Evolutionary conservation across 1,140 invertebrate species (phyloP).

Genomic region (Adoxophyes honmai): DNA sequence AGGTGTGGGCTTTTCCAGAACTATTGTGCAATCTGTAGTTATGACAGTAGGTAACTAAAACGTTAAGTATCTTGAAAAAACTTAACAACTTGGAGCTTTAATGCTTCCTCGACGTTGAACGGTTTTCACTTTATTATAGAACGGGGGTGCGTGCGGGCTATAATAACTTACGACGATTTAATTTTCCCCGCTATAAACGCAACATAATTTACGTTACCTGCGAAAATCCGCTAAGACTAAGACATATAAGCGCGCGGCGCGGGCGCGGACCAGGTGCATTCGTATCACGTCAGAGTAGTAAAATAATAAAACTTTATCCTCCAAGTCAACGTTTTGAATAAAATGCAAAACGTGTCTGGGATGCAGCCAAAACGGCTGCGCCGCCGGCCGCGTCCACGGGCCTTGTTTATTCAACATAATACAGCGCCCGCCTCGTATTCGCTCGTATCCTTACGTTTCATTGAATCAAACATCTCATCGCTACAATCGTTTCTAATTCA

Average conservation of each 20-base stretch:
- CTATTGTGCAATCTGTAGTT: no score
- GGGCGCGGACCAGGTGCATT: constrained; percentile 36
- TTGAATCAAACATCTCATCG: constrained; percentile 40
- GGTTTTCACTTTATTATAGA: background rate
- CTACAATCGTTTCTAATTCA: constrained; percentile 32
- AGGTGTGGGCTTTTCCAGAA: no score
- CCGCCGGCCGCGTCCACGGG: constrained; percentile 27
- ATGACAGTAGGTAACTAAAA: no score
- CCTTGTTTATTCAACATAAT: constrained; percentile 46
- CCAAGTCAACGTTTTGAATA: constrained; percentile 73
- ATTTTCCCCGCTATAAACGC: background rate
- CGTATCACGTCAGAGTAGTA: constrained; percentile 69
- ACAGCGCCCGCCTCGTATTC: constrained; percentile 29
- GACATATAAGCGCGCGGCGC: background rate
- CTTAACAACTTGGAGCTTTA: no score
- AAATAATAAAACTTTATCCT: constrained; percentile 75
- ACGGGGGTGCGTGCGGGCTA: background rate
- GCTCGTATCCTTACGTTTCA: constrained; percentile 34
- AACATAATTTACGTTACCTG: background rate
- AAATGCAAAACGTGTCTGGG: constrained; percentile 73
- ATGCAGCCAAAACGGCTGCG: constrained; percentile 57
- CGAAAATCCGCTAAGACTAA: background rate
- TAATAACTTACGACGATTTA: background rate
- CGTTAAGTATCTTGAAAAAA: no score
- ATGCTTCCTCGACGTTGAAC: no score